Evolutionary conservation across 2,113 vertebrate species (phyloP).

Genomic region (Bos indicus): DNA sequence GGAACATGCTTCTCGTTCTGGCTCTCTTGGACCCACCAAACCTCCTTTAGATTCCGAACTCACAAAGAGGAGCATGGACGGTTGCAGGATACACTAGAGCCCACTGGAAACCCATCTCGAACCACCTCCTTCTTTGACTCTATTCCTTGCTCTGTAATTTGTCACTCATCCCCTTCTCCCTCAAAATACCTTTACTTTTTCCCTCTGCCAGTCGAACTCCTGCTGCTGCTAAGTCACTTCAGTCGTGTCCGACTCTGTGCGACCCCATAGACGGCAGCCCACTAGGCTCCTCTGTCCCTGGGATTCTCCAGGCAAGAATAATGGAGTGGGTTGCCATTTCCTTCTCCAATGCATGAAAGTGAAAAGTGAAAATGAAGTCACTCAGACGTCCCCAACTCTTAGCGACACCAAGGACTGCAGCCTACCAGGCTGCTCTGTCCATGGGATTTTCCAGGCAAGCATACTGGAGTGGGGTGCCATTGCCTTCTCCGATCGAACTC

Average conservation of each 20-base stretch:
- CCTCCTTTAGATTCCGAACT: not conserved
- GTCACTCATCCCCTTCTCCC: not conserved
- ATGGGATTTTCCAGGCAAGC: too few species aligned
- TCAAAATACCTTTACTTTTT: not conserved
- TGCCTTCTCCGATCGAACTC: not conserved
- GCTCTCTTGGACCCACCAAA: not conserved
- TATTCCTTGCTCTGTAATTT: not conserved
- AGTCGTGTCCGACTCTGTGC: too few species aligned
- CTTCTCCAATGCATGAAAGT: too few species aligned
- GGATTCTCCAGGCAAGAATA: too few species aligned
- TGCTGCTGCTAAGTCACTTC: not conserved
- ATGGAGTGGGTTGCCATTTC: too few species aligned
- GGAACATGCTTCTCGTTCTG: not conserved
- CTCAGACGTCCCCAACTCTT: too few species aligned
- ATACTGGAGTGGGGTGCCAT: too few species aligned
- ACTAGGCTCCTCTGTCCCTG: too few species aligned
- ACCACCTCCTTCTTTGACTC: not conserved
- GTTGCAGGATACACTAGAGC: accelerated
- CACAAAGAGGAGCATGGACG: accelerated
- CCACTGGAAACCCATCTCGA: not conserved
- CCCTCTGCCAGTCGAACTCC: not conserved
- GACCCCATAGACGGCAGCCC: too few species aligned
- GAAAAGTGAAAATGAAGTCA: too few species aligned
- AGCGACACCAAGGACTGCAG: too few species aligned
- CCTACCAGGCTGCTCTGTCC: too few species aligned